Evolutionary conservation across 2,888 invertebrate genomes (phyloP).

Genomic region (Pinctada fucata): DNA sequence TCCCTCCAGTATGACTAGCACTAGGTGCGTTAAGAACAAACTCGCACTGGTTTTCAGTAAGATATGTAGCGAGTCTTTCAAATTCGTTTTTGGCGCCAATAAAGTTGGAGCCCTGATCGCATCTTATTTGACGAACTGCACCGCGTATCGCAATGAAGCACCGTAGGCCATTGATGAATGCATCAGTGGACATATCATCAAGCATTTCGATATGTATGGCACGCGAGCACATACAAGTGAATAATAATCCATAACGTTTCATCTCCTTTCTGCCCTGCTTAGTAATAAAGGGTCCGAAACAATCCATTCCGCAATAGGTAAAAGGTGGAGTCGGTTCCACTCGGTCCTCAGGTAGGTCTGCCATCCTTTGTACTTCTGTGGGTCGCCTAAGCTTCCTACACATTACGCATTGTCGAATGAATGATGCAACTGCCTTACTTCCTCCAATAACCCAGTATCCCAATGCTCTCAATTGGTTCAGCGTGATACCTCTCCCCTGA

Average conservation of each 20-base stretch:
- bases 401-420: conserved; percentile 58
- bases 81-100: background rate
- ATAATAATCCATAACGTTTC: conserved; percentile 68
- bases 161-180: conserved; percentile 49
- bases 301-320: conserved; percentile 67
- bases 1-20: conserved; percentile 56
- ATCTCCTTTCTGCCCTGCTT: conserved; percentile 52
- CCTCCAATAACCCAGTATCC: conserved; percentile 68
- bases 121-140: background rate
- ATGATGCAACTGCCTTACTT: conserved; percentile 48
- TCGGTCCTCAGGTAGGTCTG: conserved; percentile 67
- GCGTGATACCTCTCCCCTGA: conserved; percentile 50
- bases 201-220: conserved; percentile 66
- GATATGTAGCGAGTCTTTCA: background rate
- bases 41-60: background rate
- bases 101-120: background rate
- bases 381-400: conserved; percentile 61
- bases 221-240: conserved; percentile 66
- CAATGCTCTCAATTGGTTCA: conserved; percentile 41
- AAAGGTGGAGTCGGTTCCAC: conserved; percentile 63
- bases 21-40: conserved; percentile 20
- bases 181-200: conserved; percentile 44
- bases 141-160: conserved; percentile 14
- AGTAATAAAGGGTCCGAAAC: conserved; percentile 63
- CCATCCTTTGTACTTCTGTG: conserved; percentile 64